Conservation (phyloP, 2,888 invertebrate species). For the Caenorhabditis japonica region DNA sequence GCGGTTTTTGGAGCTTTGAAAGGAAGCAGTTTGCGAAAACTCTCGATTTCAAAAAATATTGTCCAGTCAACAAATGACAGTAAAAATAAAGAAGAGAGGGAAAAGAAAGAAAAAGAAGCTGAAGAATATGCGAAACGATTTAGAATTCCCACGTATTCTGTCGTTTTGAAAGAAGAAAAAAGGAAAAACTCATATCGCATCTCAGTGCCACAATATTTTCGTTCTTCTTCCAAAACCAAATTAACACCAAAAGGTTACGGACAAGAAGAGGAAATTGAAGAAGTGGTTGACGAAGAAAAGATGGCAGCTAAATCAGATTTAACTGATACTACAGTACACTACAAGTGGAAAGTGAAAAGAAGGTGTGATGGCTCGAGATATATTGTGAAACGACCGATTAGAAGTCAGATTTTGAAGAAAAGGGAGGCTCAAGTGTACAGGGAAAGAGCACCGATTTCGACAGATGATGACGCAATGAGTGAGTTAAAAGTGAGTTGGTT, state of each 20-base stretch:
- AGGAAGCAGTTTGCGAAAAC: constrained; percentile 44
- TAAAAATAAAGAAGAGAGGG: constrained; percentile 34
- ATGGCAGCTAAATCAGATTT: constrained; percentile 40
- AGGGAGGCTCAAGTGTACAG: constrained; percentile 83
- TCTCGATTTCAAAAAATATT: constrained; percentile 42
- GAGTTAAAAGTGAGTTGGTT: constrained; percentile 81
- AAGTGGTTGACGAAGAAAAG: constrained; percentile 51
- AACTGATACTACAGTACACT: constrained; percentile 48
- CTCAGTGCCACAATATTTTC: constrained; percentile 49
- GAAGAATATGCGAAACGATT: constrained; percentile 51
- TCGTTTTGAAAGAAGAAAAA: constrained; percentile 52
- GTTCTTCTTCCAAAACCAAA: constrained; percentile 32
- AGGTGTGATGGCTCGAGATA: constrained; percentile 86
- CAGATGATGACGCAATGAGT: constrained; percentile 86
- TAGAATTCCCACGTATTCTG: constrained; percentile 51
- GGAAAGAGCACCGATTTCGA: constrained; percentile 83
- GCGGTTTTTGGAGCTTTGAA: constrained; percentile 47
- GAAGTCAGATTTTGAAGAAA: constrained; percentile 81
- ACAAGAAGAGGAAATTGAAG: constrained; percentile 47
- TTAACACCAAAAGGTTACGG: constrained; percentile 21
- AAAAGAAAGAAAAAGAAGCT: constrained; percentile 37
- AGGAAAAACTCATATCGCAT: constrained; percentile 38
- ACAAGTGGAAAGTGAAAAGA: constrained; percentile 80
- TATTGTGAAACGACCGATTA: constrained; percentile 84
- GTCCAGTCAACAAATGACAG: constrained; percentile 28